These are phyloP conservation scores for Hybognathus amarus DNA, from an alignment of 2,797 vertebrate genomes.

Conservation along the genomic window DNA sequence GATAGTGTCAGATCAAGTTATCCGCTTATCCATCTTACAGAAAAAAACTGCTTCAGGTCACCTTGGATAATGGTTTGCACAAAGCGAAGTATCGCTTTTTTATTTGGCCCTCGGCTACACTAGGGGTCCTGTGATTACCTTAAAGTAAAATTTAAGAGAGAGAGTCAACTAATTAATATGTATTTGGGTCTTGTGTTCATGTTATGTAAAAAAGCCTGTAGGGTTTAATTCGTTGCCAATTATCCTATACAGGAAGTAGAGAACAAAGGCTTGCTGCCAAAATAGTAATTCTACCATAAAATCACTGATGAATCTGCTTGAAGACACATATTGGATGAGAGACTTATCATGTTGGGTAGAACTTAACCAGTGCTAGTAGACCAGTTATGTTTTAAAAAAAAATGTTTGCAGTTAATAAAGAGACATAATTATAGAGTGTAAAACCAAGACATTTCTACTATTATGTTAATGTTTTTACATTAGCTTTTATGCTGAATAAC, in stretches of 20 bases:
- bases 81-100: background rate
- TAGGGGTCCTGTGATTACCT: slow-evolving; percentile 16
- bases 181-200: slow-evolving; percentile 62
- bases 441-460: background rate
- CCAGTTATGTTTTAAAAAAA: background rate
- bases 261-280: slow-evolving; percentile 59
- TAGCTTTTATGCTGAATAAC: background rate
- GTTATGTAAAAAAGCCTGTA: slow-evolving; percentile 58
- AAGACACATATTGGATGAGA: background rate
- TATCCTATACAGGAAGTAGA: slow-evolving; percentile 61
- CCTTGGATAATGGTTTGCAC: slow-evolving; percentile 20
- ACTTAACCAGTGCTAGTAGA: background rate
- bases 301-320: slow-evolving; percentile 49
- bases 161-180: slow-evolving; percentile 66
- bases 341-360: slow-evolving; percentile 1
- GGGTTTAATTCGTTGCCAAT: slow-evolving; percentile 63
- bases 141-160: slow-evolving; percentile 40
- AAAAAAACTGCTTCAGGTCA: slow-evolving; percentile 35
- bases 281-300: slow-evolving; percentile 50
- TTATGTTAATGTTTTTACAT: background rate
- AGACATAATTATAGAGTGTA: background rate
- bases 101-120: background rate
- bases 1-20: slow-evolving; percentile 35
- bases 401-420: background rate
- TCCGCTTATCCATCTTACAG: slow-evolving; percentile 33